Evolutionary conservation across 2,113 vertebrate genomes (phyloP), one percentile per base, ranked within the genome.

Genomic region (Mesocricetus auratus): DNA sequence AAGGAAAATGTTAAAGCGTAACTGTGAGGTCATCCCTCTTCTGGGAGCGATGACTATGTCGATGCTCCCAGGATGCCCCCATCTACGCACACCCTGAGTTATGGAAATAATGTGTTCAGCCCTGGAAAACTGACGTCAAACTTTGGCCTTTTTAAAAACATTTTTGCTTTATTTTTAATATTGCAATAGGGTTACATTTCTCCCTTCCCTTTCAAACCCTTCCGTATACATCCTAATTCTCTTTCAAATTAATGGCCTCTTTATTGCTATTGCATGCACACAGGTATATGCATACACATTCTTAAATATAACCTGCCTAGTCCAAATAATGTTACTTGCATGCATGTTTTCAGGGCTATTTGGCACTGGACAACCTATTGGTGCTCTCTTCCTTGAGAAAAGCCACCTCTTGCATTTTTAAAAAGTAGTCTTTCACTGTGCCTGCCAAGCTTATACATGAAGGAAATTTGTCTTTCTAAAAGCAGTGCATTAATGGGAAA

Each of bases 391-490:
- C 26, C 45, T 29, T 77, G 26, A 45, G 13, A 26, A 77, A 47
- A 39, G 47, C 7, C 15, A 39, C 45, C 7, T 47, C 45, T 77
- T 77, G 42, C 45, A 39, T 39, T 73, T 45, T 75, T 33, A 1
- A 15, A 69, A 91, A 68, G 29, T 82, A 93, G 86, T 82, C 56
- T 53, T 90, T 60, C 22, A 68, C 31, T 53, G 12, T 74, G 64
- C 3, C 36, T 68, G 64, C 1, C 39, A 73, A 87, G 26, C 6
- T 78, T 71, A 74, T 13, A 75, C 69, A 68, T 62, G 62, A 83
- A 42, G 0, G n/a, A 73, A 87, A 56, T 29, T 53, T 39, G 26
- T 64, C 53, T 88, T 95, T 96, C 50, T 89, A 74, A 96, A 92
- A 64, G 62, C 12, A 75, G 19, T 73, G 1, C 31, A 85, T 79